These are phyloP conservation scores for Pyralis farinalis DNA, from an alignment of 2,888 invertebrate species.

Conservation along the genomic window DNA sequence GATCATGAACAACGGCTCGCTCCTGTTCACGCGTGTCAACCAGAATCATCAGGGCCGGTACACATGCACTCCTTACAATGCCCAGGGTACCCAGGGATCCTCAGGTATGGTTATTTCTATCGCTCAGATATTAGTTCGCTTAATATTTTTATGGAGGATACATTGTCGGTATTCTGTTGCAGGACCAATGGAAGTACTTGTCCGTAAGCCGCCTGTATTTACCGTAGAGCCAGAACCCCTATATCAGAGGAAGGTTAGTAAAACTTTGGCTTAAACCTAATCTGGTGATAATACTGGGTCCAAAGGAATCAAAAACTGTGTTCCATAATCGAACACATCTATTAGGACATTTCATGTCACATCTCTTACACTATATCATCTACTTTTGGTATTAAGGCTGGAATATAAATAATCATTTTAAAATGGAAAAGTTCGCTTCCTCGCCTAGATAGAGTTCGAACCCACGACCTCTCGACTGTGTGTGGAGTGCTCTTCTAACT, in stretches of 20 bases:
- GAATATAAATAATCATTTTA: too few species aligned
- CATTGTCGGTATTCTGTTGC: constrained; percentile 12
- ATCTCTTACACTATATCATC: too few species aligned
- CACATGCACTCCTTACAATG: constrained; percentile 97
- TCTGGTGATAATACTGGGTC: too few species aligned
- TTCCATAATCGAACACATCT: too few species aligned
- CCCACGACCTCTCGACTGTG: too few species aligned
- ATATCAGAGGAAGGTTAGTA: constrained; percentile 90
- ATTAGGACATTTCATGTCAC: too few species aligned
- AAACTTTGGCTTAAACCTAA: too few species aligned
- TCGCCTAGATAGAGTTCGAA: too few species aligned
- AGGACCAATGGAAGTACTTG: constrained; percentile 89
- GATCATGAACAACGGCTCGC: constrained; percentile 96
- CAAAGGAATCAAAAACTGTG: too few species aligned
- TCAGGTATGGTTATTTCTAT: constrained; percentile 78
- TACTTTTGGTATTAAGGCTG: too few species aligned
- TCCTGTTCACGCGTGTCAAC: constrained; percentile 94
- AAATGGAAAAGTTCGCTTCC: too few species aligned
- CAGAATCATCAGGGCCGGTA: constrained; percentile 96
- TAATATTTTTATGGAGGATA: neutral
- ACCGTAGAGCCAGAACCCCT: constrained; percentile 93
- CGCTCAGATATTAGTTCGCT: neutral
- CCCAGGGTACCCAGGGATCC: constrained; percentile 95
- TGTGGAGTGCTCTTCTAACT: too few species aligned
- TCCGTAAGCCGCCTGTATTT: constrained; percentile 95